These are phyloP conservation scores for Microdon myrmicae DNA, from an alignment of 2,888 invertebrate genomes.

Conservation along the genomic window DNA sequence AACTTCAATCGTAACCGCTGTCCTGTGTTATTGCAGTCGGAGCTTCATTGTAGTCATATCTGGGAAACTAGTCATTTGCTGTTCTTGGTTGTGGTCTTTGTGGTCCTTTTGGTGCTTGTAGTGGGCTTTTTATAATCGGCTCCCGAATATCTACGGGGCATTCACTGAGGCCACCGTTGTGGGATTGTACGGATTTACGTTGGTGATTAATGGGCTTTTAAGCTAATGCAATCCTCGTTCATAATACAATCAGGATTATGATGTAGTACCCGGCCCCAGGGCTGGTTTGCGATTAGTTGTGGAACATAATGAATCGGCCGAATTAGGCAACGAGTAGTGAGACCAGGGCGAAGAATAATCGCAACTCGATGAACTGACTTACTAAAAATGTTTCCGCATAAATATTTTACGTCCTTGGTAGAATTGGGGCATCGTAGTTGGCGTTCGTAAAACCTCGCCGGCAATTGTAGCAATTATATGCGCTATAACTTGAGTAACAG, in stretches of 20 bases:
- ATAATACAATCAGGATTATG: constrained; percentile 46
- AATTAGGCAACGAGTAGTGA: no score
- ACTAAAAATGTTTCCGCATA: no score
- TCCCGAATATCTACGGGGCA: constrained; percentile 7
- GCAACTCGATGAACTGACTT: no score
- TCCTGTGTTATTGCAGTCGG: constrained; percentile 17
- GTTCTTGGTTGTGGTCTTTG: constrained; percentile 8
- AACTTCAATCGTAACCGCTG: constrained; percentile 8
- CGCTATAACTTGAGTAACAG: no score
- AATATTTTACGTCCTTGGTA: no score
- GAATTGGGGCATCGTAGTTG: no score
- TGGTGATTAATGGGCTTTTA: constrained; percentile 45
- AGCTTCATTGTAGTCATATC: constrained; percentile 29
- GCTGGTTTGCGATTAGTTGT: no score
- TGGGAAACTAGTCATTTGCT: constrained; percentile 23
- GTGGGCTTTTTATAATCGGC: constrained; percentile 3
- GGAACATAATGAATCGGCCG: no score
- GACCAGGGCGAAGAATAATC: no score
- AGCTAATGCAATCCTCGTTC: constrained; percentile 43
- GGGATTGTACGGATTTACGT: constrained; percentile 30
- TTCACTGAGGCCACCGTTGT: constrained; percentile 10
- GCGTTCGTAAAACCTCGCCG: no score
- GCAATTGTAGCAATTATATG: no score
- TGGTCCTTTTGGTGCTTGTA: background rate
- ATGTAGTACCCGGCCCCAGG: no score